Base-by-base conservation (phyloP, 1,140 invertebrate species). In the Cecropterus lyciades region DNA sequence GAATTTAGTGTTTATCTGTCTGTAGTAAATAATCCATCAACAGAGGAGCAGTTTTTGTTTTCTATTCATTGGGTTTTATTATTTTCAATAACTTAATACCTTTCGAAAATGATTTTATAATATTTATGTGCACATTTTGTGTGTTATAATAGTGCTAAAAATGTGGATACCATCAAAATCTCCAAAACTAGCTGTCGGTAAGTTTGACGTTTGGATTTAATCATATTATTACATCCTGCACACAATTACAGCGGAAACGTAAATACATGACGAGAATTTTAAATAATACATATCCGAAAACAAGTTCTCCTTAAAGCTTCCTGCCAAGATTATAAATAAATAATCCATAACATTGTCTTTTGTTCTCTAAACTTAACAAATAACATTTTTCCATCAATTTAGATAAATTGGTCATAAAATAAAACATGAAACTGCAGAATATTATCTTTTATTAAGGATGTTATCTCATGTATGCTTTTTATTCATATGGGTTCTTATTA, bases 81-180 rank as follows among this genome's bases (percentile, higher is more conserved):
- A 70, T 67, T 70, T 43, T 30, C 57, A 30, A 30, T 69, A 49
- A 43, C 37, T n/a, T n/a, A 20, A 67, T 52, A 13, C 30, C 14
- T n/a, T 16, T 51, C 43, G n/a, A 62, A 70, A 67, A 75, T 75
- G 70, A 57, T 63, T 70, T 64, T 53, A 49, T 70, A 53, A 45
- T 52, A 46, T 46, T 45, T 65, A 55, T 40, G 57, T 48, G 40
- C 64, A 52, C 46, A 37, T 53, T 63, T 55, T 16, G 5, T 60
- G 48, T 33, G 55, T 51, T 52, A 62, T 67, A 57, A 11, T 59
- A 45, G 37, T 65, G 43, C 14, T 57, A 51, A 85, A 79, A 71
- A 91, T 91, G 88, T 91, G 88, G 88, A 83, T 88, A 72, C 84
- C 88, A 49, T 79, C 80, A 17, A 91, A 91, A 80, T 77, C 84